Conservation (phyloP, 2,113 vertebrate genomes). For the Elachura formosa region DNA sequence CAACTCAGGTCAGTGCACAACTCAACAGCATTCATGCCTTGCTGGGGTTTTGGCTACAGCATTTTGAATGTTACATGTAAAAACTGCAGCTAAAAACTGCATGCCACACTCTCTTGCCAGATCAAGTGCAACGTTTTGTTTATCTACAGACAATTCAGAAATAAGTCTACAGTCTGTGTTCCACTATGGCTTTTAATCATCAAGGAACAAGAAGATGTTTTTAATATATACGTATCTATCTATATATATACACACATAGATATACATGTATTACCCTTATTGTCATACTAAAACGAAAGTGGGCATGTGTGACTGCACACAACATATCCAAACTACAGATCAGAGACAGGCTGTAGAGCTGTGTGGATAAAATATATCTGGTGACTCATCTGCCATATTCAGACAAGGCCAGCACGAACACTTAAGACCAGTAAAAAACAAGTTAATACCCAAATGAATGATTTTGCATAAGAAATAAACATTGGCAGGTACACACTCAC, state of each 20-base stretch:
- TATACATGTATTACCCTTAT: neutral
- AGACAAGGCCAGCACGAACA: neutral
- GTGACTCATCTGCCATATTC: neutral
- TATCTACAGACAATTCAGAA: neutral
- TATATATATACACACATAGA: neutral
- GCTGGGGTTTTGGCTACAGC: neutral
- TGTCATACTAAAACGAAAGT: neutral
- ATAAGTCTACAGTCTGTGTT: neutral
- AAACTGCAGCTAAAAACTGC: neutral
- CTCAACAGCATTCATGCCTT: neutral
- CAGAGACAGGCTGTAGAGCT: neutral
- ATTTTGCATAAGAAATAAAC: neutral
- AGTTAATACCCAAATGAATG: neutral
- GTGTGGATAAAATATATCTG: neutral
- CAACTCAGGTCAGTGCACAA: constrained; percentile 36
- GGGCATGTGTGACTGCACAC: neutral
- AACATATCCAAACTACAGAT: neutral
- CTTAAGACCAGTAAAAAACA: neutral
- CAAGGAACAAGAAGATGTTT: neutral
- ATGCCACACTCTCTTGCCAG: neutral
- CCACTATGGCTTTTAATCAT: neutral
- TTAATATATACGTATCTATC: neutral
- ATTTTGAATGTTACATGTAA: neutral
- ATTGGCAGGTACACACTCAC: neutral
- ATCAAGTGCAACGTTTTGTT: neutral